Conservation (phyloP, 2,888 invertebrate genomes). For the Agrypnus murinus region DNA sequence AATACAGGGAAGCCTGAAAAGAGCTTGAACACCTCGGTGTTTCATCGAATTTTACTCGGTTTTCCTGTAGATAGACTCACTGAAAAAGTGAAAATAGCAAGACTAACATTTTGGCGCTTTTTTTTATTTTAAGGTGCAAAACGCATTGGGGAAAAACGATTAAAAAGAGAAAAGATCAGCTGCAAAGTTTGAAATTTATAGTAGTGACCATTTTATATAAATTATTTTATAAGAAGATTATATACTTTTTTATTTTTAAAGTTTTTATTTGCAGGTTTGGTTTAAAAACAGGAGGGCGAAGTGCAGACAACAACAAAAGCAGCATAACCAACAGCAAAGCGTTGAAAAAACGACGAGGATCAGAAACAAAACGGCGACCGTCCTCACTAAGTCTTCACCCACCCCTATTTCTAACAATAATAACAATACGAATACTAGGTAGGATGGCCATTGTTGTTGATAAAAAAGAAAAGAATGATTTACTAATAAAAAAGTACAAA, state of each 20-base stretch:
- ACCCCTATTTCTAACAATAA: slow-evolving; percentile 67
- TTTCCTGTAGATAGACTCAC: slow-evolving; percentile 24
- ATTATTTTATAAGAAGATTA: slow-evolving; percentile 46
- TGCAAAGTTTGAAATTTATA: slow-evolving; percentile 18
- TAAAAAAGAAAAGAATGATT: neutral
- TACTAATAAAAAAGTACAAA: too few species aligned
- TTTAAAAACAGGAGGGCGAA: slow-evolving; percentile 84
- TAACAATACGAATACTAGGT: slow-evolving; percentile 70
- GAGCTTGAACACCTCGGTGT: slow-evolving; percentile 36
- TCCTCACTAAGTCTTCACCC: slow-evolving; percentile 68
- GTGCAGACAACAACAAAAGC: slow-evolving; percentile 79
- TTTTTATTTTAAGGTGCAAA: too few species aligned
- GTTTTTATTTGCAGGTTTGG: slow-evolving; percentile 77
- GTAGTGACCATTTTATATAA: slow-evolving; percentile 20
- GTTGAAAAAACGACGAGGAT: slow-evolving; percentile 67
- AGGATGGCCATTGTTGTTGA: slow-evolving; percentile 39
- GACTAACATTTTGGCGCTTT: too few species aligned
- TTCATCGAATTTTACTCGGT: slow-evolving; percentile 40
- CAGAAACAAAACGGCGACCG: slow-evolving; percentile 66
- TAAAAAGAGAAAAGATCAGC: neutral
- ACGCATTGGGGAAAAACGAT: slow-evolving; percentile 1
- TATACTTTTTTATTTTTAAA: slow-evolving; percentile 19
- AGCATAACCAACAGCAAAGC: slow-evolving; percentile 71
- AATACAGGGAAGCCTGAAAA: slow-evolving; percentile 49
- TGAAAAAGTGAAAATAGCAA: too few species aligned